A percentile compares a stretch with the other conserved stretches of the same genome.
These are phyloP conservation scores for Umimayanthus chanpuru DNA, from an alignment of 92 coral and sea anemone genomes.

Conservation along the genomic window DNA sequence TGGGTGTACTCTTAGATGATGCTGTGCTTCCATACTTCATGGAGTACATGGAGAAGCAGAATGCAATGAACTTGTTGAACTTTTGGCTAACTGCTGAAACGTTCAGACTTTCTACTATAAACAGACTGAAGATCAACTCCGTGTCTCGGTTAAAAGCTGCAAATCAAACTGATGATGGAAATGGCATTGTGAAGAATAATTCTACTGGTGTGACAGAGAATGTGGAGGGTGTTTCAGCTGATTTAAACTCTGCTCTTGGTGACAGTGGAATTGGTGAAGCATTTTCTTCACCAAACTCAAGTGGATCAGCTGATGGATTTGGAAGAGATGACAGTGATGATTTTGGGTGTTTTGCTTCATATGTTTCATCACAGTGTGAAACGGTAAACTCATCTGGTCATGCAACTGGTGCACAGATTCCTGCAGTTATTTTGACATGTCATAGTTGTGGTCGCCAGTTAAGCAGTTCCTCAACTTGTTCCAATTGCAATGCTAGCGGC, in stretches of 20 bases:
- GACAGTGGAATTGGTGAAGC: slow-evolving; percentile 19
- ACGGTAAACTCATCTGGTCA: neutral
- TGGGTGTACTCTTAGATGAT: slow-evolving; percentile 85
- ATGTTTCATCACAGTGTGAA: slow-evolving; percentile 26
- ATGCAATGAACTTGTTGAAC: slow-evolving; percentile 84
- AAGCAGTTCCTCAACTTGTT: slow-evolving; percentile 22
- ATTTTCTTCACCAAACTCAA: slow-evolving; percentile 18
- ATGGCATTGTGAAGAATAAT: neutral
- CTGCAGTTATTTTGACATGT: slow-evolving; percentile 61
- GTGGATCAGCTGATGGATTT: slow-evolving; percentile 11
- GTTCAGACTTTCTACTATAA: slow-evolving; percentile 86
- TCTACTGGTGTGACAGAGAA: neutral
- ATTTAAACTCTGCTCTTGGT: slow-evolving; percentile 15
- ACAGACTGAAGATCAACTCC: slow-evolving; percentile 74
- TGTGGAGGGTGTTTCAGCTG: neutral
- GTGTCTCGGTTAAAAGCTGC: slow-evolving; percentile 75
- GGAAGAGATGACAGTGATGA: slow-evolving; percentile 57
- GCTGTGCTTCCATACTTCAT: slow-evolving; percentile 90
- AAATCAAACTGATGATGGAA: slow-evolving; percentile 44
- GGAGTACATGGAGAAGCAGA: slow-evolving; percentile 93
- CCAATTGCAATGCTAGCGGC: neutral
- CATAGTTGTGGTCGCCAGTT: slow-evolving; percentile 57
- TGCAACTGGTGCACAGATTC: slow-evolving; percentile 35
- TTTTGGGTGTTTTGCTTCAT: slow-evolving; percentile 68
- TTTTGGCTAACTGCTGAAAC: slow-evolving; percentile 98